A percentile compares a stretch with the other conserved stretches of the same genome.
phyloP scores from a whole-genome alignment of 1,140 invertebrate genomes.

The Brachionus rotundiformis region DNA sequence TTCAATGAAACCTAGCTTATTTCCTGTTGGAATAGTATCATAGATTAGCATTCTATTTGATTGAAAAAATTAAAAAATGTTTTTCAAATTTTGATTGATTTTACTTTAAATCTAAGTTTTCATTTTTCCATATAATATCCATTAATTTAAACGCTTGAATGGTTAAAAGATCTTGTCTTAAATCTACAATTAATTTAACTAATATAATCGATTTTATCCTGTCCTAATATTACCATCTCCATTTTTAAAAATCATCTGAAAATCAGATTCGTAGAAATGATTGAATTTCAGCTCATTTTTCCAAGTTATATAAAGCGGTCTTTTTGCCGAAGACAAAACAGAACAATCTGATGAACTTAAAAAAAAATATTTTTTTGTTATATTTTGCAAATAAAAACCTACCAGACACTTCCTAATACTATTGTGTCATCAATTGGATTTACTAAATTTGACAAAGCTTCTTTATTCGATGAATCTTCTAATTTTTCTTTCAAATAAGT shows the following conservation, averaged over 20 bases:
- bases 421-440: conserved; percentile 62
- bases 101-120: conserved; percentile 76
- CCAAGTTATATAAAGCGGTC: conserved; percentile 88
- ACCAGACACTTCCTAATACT: not conserved
- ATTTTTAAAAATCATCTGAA: conserved; percentile 85
- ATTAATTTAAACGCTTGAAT: conserved; percentile 90
- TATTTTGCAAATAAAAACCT: not conserved
- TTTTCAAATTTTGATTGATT: not conserved
- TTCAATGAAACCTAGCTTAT: conserved; percentile 86
- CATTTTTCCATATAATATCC: conserved; percentile 90
- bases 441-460: conserved; percentile 64
- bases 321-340: conserved; percentile 97
- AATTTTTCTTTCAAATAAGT: conserved; percentile 62
- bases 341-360: conserved; percentile 69
- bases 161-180: conserved; percentile 95
- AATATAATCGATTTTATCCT: too few relatives aligned
- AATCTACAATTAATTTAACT: conserved; percentile 67
- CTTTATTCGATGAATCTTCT: conserved; percentile 67
- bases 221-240: conserved; percentile 74
- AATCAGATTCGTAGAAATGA: conserved; percentile 62
- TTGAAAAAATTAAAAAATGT: not conserved
- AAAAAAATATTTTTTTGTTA: not conserved
- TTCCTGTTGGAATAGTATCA: conserved; percentile 88
- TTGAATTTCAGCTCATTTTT: conserved; percentile 79
- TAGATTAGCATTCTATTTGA: conserved; percentile 84